A percentile compares a stretch with the other conserved stretches of the same genome.
Conservation (phyloP, 2,888 invertebrate genomes). For the Eristalis pertinax region DNA sequence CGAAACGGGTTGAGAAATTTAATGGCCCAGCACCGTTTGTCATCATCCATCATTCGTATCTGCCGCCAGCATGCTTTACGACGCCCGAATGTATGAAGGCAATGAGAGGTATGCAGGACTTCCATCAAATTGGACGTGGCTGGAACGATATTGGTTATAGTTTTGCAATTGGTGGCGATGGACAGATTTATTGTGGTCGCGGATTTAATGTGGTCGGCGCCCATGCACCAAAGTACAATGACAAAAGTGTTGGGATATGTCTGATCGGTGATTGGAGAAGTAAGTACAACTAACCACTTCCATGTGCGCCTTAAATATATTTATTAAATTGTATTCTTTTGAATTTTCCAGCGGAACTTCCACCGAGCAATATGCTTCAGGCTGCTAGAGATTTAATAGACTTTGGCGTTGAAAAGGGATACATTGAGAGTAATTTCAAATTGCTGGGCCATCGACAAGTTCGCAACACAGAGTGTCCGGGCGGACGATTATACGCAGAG, state of each 20-base stretch:
- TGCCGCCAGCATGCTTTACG: slow-evolving; percentile 84
- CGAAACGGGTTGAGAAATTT: slow-evolving; percentile 82
- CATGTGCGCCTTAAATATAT: background rate
- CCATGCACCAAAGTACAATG: slow-evolving; percentile 87
- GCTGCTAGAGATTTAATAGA: slow-evolving; percentile 84
- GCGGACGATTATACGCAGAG: slow-evolving; percentile 83
- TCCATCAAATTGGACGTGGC: slow-evolving; percentile 83
- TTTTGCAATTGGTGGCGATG: slow-evolving; percentile 89
- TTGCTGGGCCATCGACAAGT: slow-evolving; percentile 86
- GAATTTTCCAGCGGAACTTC: slow-evolving; percentile 82
- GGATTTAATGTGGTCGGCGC: slow-evolving; percentile 88
- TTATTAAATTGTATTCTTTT: background rate
- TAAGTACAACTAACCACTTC: slow-evolving; percentile 80
- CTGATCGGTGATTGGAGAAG: slow-evolving; percentile 88
- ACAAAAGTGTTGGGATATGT: slow-evolving; percentile 87
- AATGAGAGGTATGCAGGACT: slow-evolving; percentile 86
- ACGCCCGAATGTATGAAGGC: slow-evolving; percentile 82
- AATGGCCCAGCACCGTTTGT: slow-evolving; percentile 85
- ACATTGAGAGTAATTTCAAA: slow-evolving; percentile 84
- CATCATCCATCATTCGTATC: slow-evolving; percentile 88
- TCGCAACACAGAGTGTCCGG: slow-evolving; percentile 87
- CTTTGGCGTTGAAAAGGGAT: slow-evolving; percentile 85
- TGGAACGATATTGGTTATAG: slow-evolving; percentile 89
- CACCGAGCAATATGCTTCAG: slow-evolving; percentile 84
- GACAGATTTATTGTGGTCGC: slow-evolving; percentile 86